These are phyloP conservation scores for Drosophila melanica DNA, from an alignment of 1,140 invertebrate species.

Conservation along the genomic window DNA sequence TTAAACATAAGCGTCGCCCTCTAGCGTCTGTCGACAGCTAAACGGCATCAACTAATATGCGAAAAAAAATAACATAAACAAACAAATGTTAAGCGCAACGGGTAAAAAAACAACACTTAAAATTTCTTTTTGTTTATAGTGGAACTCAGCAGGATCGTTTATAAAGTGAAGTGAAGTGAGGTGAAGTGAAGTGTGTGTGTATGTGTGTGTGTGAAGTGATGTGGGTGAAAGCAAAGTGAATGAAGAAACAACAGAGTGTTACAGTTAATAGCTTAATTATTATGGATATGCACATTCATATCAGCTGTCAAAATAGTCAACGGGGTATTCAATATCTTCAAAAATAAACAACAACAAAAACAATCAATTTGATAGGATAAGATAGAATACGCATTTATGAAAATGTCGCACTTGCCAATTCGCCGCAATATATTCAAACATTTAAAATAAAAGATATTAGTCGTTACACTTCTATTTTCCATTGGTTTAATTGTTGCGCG, in stretches of 20 bases:
- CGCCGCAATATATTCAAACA: neutral
- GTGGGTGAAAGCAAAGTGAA: slow-evolving; percentile 18
- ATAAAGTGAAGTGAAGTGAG: slow-evolving; percentile 30
- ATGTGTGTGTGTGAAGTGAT: slow-evolving; percentile 37
- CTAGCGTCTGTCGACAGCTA: slow-evolving; percentile 14
- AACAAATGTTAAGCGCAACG: slow-evolving; percentile 22
- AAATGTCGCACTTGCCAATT: slow-evolving; percentile 2
- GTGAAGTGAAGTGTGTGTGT: slow-evolving; percentile 18
- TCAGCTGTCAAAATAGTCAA: slow-evolving; percentile 17
- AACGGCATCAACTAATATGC: slow-evolving; percentile 2
- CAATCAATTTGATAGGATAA: too few relatives aligned
- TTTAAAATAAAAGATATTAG: neutral
- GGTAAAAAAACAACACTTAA: slow-evolving; percentile 16
- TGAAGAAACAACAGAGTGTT: slow-evolving; percentile 3
- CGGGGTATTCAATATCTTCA: too few relatives aligned
- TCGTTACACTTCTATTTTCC: slow-evolving; percentile 19
- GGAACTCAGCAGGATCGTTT: slow-evolving; percentile 23
- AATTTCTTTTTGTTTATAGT: slow-evolving; percentile 10
- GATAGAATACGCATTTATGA: neutral
- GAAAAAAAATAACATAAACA: slow-evolving; percentile 39
- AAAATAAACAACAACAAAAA: neutral
- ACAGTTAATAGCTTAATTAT: slow-evolving; percentile 23
- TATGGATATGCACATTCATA: slow-evolving; percentile 1
- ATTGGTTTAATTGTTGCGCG: slow-evolving; percentile 5
- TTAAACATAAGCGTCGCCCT: slow-evolving; percentile 40